A percentile compares a stretch with the other conserved stretches of the same genome.
These are phyloP conservation scores for Unio delphinus DNA, from an alignment of 2,888 invertebrate species.

Conservation along the genomic window DNA sequence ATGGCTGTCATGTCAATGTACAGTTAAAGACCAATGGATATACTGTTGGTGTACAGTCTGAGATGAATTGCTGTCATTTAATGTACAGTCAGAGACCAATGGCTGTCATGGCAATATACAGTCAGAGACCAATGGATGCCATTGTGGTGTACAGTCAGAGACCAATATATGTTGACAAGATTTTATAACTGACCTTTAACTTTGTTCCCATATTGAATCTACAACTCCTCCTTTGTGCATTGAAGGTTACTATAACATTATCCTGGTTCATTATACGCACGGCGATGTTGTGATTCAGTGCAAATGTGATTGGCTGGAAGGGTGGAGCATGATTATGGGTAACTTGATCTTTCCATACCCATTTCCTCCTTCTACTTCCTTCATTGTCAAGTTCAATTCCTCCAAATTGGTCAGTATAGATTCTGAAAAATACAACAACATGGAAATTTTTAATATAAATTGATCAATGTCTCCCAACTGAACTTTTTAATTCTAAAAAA, in stretches of 20 bases:
- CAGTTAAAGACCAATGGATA: too few relatives aligned
- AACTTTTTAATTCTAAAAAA: background rate
- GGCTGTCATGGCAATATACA: too few relatives aligned
- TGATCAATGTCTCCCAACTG: background rate
- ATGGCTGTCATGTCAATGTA: too few relatives aligned
- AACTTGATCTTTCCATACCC: conserved; percentile 66
- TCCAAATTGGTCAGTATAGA: conserved; percentile 64
- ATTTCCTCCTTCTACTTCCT: conserved; percentile 60
- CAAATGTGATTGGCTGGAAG: conserved; percentile 69
- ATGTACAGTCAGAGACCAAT: too few relatives aligned
- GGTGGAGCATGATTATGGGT: conserved; percentile 70
- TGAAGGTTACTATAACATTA: conserved; percentile 64
- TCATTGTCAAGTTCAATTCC: conserved; percentile 65
- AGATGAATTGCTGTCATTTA: too few relatives aligned
- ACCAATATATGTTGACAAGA: too few relatives aligned
- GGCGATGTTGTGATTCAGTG: conserved; percentile 57
- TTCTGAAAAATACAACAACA: conserved; percentile 33
- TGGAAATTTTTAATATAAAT: background rate
- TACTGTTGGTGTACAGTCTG: too few relatives aligned
- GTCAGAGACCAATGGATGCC: too few relatives aligned
- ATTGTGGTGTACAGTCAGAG: too few relatives aligned
- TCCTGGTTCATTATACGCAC: conserved; percentile 67
- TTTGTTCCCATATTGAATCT: conserved; percentile 67
- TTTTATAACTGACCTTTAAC: conserved; percentile 55
- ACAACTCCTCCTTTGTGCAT: conserved; percentile 55